These are phyloP conservation scores for Perca flavescens DNA, from an alignment of 2,113 vertebrate genomes.

Conservation along the genomic window DNA sequence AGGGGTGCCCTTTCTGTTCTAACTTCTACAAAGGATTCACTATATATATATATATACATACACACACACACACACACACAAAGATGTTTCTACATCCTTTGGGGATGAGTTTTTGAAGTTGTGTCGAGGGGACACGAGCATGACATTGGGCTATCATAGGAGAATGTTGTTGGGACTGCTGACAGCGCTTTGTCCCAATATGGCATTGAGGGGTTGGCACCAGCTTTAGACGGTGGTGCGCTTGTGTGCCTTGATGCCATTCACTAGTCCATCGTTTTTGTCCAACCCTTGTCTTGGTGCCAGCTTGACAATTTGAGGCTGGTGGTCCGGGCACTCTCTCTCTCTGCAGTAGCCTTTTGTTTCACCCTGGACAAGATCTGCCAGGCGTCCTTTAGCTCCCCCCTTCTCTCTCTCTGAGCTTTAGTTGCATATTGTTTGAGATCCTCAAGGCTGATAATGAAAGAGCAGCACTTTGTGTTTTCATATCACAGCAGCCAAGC, in stretches of 20 bases:
- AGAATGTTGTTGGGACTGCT: constrained; percentile 56
- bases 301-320: constrained; percentile 63
- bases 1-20: too few relatives aligned
- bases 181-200: constrained; percentile 68
- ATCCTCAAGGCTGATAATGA: constrained; percentile 38
- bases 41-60: too few relatives aligned
- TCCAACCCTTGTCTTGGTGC: constrained; percentile 52
- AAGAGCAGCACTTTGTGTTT: constrained; percentile 30
- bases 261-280: constrained; percentile 39
- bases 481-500: constrained; percentile 14
- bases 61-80: too few relatives aligned
- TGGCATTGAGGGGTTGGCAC: constrained; percentile 66
- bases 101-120: background rate
- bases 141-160: constrained; percentile 63
- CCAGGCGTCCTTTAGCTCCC: constrained; percentile 47
- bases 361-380: constrained; percentile 43
- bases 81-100: background rate
- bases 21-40: too few relatives aligned
- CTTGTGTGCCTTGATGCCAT: constrained; percentile 57
- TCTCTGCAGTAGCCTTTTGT: constrained; percentile 49
- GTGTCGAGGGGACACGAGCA: background rate
- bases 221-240: constrained; percentile 28
- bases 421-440: constrained; percentile 15
- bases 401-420: background rate
- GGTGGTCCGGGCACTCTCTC: constrained; percentile 56